A percentile compares a stretch with the other conserved stretches of the same genome.
These are phyloP conservation scores for Datnioides undecimradiatus DNA, from an alignment of 2,113 vertebrate species.

Conservation along the genomic window DNA sequence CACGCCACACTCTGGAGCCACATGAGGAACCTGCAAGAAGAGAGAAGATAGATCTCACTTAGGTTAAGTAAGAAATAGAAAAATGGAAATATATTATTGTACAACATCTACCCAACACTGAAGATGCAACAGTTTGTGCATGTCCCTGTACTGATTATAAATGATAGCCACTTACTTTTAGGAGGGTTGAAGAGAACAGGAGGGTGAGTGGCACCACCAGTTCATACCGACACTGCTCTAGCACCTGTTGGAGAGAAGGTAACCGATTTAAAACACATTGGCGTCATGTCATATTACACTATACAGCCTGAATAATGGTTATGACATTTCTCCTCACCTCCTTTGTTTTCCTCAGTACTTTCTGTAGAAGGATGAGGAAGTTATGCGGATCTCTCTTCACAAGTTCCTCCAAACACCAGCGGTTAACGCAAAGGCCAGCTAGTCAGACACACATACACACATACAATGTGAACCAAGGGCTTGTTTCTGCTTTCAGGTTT, in stretches of 20 bases:
- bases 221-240: slow-evolving; percentile 88
- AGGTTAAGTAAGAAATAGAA: not conserved
- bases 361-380: slow-evolving; percentile 94
- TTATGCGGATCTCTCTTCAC: slow-evolving; percentile 91
- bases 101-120: too few relatives aligned
- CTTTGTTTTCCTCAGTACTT: slow-evolving; percentile 90
- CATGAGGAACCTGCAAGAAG: slow-evolving; percentile 85
- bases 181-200: slow-evolving; percentile 91
- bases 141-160: not conserved
- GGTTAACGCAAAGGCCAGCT: slow-evolving; percentile 94
- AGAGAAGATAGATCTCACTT: not conserved
- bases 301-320: not conserved
- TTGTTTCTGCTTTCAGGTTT: slow-evolving; percentile 63
- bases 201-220: slow-evolving; percentile 90
- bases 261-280: not conserved
- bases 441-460: slow-evolving; percentile 32
- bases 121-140: too few relatives aligned
- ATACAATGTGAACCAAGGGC: not conserved
- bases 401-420: slow-evolving; percentile 96
- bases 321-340: slow-evolving; percentile 88
- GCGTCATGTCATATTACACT: not conserved
- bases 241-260: slow-evolving; percentile 81
- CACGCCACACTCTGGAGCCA: slow-evolving; percentile 83
- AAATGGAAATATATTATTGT: not conserved
- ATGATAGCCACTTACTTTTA: slow-evolving; percentile 85